These are phyloP conservation scores for Heliconius ismenius DNA, from an alignment of 2,888 invertebrate genomes.

Conservation along the genomic window DNA sequence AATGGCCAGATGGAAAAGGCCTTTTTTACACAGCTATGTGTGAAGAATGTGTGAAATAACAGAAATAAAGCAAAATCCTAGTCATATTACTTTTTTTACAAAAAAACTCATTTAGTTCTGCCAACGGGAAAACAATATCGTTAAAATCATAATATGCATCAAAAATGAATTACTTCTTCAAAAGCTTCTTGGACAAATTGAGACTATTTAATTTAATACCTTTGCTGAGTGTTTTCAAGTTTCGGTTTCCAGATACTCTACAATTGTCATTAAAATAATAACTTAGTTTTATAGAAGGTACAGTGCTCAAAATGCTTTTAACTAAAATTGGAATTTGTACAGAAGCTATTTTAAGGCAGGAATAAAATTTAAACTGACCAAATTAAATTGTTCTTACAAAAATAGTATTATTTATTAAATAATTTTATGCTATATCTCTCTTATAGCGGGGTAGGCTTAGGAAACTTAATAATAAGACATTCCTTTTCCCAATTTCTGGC, in stretches of 20 bases:
- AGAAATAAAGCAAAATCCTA: not conserved
- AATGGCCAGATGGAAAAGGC: not conserved
- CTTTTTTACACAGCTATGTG: not conserved
- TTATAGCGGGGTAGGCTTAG: not conserved
- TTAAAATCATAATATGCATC: not conserved
- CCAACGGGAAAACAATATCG: not conserved
- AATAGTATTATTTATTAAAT: not conserved
- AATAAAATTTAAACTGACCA: not conserved
- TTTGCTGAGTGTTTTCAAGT: not conserved
- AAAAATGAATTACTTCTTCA: not conserved
- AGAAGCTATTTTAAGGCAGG: not conserved
- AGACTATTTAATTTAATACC: not conserved
- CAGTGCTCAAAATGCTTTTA: not conserved
- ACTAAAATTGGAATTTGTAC: not conserved
- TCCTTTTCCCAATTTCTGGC: not conserved
- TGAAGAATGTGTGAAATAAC: not conserved
- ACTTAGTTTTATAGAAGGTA: not conserved
- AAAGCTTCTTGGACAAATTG: slow-evolving; percentile 9
- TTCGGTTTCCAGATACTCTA: not conserved
- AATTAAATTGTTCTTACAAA: not conserved
- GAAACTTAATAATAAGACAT: not conserved
- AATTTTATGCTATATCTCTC: not conserved
- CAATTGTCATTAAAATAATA: slow-evolving; percentile 8
- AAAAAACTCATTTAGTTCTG: not conserved
- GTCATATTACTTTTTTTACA: not conserved